phyloP scores from a whole-genome alignment of 2,888 invertebrate genomes.

The Napeogenes inachia region DNA sequence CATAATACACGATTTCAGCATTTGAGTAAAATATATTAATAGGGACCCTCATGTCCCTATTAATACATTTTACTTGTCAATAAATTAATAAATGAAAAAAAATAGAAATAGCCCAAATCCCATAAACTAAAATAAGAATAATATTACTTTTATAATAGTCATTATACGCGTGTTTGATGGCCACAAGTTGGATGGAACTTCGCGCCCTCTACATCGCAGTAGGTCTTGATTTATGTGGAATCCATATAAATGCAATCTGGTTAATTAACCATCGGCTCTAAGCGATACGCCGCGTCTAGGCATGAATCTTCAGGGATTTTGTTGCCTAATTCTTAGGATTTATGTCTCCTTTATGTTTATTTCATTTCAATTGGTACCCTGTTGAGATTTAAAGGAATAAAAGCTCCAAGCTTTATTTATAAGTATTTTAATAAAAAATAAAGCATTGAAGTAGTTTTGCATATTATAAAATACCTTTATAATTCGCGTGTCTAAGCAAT shows the following conservation, averaged over 20 bases:
- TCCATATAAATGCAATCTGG: slow-evolving; percentile 75
- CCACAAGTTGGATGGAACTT: slow-evolving; percentile 47
- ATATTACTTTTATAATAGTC: slow-evolving; percentile 14
- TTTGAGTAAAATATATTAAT: no score
- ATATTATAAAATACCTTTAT: slow-evolving; percentile 1
- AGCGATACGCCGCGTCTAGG: slow-evolving; percentile 46
- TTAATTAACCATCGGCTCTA: slow-evolving; percentile 57
- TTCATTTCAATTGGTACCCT: neutral
- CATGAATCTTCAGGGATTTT: slow-evolving; percentile 21
- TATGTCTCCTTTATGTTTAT: neutral
- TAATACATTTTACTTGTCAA: no score
- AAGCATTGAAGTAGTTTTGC: neutral
- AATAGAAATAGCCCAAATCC: no score
- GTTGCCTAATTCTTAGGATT: slow-evolving; percentile 8
- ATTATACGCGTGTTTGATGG: slow-evolving; percentile 34
- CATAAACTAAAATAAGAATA: no score
- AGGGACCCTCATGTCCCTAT: no score
- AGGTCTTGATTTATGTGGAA: slow-evolving; percentile 72
- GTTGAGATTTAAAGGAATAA: no score
- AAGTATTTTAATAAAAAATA: neutral
- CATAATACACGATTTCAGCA: no score
- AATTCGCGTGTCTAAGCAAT: slow-evolving; percentile 3
- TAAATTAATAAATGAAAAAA: no score
- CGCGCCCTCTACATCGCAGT: slow-evolving; percentile 42
- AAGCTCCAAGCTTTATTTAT: neutral